These are phyloP conservation scores for Rhynchonycteris naso DNA, from an alignment of 2,797 vertebrate genomes.

Conservation along the genomic window DNA sequence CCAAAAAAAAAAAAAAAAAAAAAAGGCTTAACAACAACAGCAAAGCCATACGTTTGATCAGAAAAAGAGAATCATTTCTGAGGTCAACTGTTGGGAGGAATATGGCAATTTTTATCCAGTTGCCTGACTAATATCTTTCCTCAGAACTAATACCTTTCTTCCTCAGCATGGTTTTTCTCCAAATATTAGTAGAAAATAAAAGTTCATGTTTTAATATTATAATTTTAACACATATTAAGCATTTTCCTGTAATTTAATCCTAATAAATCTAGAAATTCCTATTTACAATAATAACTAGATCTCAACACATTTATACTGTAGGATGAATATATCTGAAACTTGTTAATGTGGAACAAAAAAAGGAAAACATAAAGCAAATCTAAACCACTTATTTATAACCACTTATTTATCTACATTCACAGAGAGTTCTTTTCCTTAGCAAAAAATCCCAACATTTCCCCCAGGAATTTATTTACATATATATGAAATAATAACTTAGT, in stretches of 20 bases:
- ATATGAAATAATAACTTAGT: neutral
- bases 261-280: neutral
- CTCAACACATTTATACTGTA: conserved; percentile 15
- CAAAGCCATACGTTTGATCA: neutral
- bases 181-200: conserved; percentile 49
- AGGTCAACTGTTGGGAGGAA: neutral
- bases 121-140: neutral
- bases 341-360: neutral
- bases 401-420: neutral
- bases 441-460: neutral
- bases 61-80: conserved; percentile 12
- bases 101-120: neutral
- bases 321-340: neutral
- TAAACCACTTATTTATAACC: neutral
- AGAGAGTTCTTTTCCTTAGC: neutral
- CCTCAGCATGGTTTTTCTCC: conserved; percentile 1
- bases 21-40: conserved; percentile 15
- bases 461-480: neutral
- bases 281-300: conserved; percentile 11
- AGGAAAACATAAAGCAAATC: neutral
- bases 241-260: conserved; percentile 50
- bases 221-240: conserved; percentile 38
- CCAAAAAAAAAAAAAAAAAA: neutral
- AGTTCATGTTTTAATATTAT: neutral
- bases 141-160: conserved; percentile 21